Percentiles rank a stretch among this genome's conserved stretches.
Evolutionary conservation across 35 echinoderm and acorn worm species (phyloP).

Genomic region (Anneissia japonica): DNA sequence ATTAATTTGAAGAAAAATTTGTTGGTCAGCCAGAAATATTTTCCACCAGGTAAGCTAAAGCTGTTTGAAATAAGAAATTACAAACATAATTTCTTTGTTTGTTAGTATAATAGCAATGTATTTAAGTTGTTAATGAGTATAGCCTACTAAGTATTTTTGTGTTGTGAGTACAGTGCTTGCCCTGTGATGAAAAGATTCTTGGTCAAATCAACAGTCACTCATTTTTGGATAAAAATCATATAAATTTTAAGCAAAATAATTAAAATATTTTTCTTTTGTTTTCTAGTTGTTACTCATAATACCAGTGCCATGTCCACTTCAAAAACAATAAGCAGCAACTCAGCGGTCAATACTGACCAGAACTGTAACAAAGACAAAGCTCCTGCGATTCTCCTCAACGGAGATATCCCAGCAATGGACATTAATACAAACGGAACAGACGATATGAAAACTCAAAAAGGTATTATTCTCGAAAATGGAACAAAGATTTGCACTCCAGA

Average conservation of each 20-base stretch:
- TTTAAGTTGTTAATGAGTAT: too few relatives aligned
- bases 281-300: not conserved
- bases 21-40: too few relatives aligned
- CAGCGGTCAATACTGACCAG: not conserved
- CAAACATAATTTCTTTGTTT: too few relatives aligned
- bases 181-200: too few relatives aligned
- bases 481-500: not conserved
- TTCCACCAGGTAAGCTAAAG: too few relatives aligned
- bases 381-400: not conserved
- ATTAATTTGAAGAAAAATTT: too few relatives aligned
- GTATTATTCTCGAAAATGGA: not conserved
- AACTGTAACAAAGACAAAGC: not conserved
- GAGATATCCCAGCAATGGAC: not conserved
- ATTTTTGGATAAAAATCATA: too few relatives aligned
- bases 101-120: too few relatives aligned
- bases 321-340: not conserved
- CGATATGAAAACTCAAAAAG: not conserved
- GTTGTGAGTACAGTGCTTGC: too few relatives aligned
- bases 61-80: too few relatives aligned
- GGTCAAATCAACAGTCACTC: too few relatives aligned
- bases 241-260: not conserved
- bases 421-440: constrained; percentile 1
- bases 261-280: not conserved
- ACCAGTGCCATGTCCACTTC: not conserved
- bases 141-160: too few relatives aligned